Conservation (phyloP, 2,797 vertebrate genomes). For the Acomys russatus region DNA sequence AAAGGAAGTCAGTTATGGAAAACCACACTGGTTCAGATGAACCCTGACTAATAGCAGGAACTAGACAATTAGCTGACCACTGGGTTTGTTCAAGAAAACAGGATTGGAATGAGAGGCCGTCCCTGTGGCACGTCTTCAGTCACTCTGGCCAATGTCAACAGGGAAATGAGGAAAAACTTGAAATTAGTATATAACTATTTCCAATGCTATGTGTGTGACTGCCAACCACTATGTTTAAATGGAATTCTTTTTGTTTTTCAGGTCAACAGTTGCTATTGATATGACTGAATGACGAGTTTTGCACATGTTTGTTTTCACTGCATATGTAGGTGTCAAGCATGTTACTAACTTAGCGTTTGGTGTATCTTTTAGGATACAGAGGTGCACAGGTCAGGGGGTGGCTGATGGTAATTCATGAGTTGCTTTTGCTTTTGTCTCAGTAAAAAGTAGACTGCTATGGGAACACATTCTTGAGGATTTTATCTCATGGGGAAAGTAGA, state of each 20-base stretch:
- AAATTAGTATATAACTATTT: background rate
- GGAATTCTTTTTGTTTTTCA: background rate
- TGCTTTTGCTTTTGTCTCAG: slow-evolving; percentile 69
- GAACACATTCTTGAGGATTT: slow-evolving; percentile 54
- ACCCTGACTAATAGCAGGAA: background rate
- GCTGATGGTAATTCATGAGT: slow-evolving; percentile 65
- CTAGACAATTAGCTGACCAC: slow-evolving; percentile 1
- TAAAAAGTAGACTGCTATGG: slow-evolving; percentile 58
- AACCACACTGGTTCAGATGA: background rate
- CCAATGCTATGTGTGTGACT: background rate
- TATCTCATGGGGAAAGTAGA: slow-evolving; percentile 62
- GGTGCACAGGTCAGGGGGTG: background rate
- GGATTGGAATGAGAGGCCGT: background rate
- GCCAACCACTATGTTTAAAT: slow-evolving; percentile 25
- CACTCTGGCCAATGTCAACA: background rate
- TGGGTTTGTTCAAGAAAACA: slow-evolving; percentile 38
- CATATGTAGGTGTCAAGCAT: slow-evolving; percentile 22
- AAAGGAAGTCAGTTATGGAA: slow-evolving; percentile 52
- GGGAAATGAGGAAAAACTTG: slow-evolving; percentile 47
- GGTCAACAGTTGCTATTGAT: slow-evolving; percentile 3
- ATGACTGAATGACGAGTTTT: slow-evolving; percentile 52
- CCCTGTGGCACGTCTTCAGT: slow-evolving; percentile 24
- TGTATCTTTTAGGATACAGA: background rate
- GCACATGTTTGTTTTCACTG: background rate
- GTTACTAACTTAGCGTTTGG: slow-evolving; percentile 4